Evolutionary conservation across 2,797 vertebrate genomes (phyloP), one percentile per base, ranked within the genome.

Genomic region (Nasua narica): DNA sequence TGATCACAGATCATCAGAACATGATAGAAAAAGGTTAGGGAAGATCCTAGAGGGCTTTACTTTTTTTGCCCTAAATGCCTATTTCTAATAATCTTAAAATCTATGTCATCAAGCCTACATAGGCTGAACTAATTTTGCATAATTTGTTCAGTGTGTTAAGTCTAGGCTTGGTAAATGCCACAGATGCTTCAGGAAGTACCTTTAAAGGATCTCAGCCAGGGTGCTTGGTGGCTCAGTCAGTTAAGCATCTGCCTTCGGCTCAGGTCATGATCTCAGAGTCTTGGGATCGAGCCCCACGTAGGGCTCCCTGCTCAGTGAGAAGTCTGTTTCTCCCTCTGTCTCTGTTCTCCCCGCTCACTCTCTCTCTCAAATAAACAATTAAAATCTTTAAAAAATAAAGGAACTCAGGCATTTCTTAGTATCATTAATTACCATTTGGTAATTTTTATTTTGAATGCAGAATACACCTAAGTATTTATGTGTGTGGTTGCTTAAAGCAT

Each of bases 401-500:
- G 19, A 96, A 82, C 37, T 72, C 32, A 87, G 7, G 21, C 52
- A 56, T 70, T 93, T 96, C 25, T 79, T 62, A 3, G 1, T 77
- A 21, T 78, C 40, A 69, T 58, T 76, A 76, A 79, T 93, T 8
- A 74, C 56, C 8, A 21, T 93, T 85, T 88, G 43, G 69, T 91
- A 35, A 78, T 69, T 90, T 95, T 93, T 60, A 69, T 92, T 65
- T 46, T 48, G 35, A 92, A 91, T 56, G 23, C 35, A 35, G 78
- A 76, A 65, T 96, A 11, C 25, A 60, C 52, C 40, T 95, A 87
- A 92, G 46, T 92, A 92, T 81, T 94, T 46, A 35, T 56, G 19
- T 92, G 74, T 50, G 37, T 87, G 32, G 25, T 96, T 95, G 79
- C 50, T 96, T 95, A 78, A 86, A 94, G 40, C n/a, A 50, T 62